Evolutionary conservation across 2,888 invertebrate species (phyloP).

Genomic region (Sarcophaga variegata): DNA sequence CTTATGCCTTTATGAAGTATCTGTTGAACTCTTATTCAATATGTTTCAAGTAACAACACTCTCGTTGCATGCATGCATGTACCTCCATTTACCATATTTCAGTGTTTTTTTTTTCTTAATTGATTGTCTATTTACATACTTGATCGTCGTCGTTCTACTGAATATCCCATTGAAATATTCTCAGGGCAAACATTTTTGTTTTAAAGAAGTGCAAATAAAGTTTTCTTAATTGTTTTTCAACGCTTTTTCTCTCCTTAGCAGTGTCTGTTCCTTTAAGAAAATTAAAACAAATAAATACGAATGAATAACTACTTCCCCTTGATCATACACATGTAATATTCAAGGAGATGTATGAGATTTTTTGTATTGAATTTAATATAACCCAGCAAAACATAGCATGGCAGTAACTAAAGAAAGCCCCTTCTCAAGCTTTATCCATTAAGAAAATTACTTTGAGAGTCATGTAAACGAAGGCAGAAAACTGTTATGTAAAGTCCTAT

Average conservation of each 20-base stretch:
- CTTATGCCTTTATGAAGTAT: neutral
- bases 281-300: neutral
- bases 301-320: constrained; percentile 12
- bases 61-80: neutral
- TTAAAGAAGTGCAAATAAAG: neutral
- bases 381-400: neutral
- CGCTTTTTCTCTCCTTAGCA: neutral
- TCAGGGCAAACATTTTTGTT: neutral
- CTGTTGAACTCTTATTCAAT: neutral
- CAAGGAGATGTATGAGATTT: neutral
- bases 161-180: neutral
- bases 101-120: constrained; percentile 16
- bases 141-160: neutral
- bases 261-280: neutral
- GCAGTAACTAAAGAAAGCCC: neutral
- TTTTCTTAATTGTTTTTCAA: constrained; percentile 3
- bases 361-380: no score
- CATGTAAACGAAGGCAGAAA: no score
- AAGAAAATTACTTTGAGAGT: no score
- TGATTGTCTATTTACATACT: constrained; percentile 39
- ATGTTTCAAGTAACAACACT: neutral
- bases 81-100: constrained; percentile 19
- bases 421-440: neutral
- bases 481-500: no score
- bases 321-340: neutral